Conservation (phyloP, 2,113 vertebrate genomes). For the Macaca nemestrina region DNA sequence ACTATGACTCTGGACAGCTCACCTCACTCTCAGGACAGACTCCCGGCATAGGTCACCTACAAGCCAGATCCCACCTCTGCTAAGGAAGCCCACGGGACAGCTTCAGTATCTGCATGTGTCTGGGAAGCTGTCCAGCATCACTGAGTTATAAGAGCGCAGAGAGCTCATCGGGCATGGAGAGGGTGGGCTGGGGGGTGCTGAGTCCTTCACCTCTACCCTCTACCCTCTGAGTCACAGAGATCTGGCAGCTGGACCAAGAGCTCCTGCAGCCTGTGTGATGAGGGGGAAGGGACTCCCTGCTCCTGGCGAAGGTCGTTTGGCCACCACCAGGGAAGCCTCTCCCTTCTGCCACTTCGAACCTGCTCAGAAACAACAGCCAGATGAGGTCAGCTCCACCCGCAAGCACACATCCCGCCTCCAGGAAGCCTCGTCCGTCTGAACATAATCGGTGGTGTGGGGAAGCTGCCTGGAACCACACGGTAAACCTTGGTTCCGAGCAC, state of each 20-base stretch:
- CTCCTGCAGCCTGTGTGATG: neutral
- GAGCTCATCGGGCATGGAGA: too few relatives aligned
- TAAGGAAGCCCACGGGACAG: neutral
- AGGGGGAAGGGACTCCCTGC: neutral
- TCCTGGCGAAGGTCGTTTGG: neutral
- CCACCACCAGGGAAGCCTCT: neutral
- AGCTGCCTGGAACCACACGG: neutral
- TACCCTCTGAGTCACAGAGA: neutral
- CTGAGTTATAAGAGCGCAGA: neutral
- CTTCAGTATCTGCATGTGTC: neutral
- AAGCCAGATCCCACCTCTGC: neutral
- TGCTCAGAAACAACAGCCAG: neutral
- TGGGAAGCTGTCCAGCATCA: neutral
- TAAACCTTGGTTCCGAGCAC: neutral
- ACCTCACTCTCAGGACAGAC: neutral
- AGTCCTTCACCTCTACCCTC: neutral
- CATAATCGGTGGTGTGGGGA: neutral
- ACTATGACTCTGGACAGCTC: neutral
- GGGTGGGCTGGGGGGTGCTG: neutral
- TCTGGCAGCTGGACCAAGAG: neutral
- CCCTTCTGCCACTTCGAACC: neutral
- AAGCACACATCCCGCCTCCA: too few relatives aligned
- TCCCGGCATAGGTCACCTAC: fast-evolving
- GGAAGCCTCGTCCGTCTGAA: fast-evolving
- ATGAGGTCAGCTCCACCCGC: neutral